Evolutionary conservation across 2,113 vertebrate genomes (phyloP).

Genomic region (Sitta europaea): DNA sequence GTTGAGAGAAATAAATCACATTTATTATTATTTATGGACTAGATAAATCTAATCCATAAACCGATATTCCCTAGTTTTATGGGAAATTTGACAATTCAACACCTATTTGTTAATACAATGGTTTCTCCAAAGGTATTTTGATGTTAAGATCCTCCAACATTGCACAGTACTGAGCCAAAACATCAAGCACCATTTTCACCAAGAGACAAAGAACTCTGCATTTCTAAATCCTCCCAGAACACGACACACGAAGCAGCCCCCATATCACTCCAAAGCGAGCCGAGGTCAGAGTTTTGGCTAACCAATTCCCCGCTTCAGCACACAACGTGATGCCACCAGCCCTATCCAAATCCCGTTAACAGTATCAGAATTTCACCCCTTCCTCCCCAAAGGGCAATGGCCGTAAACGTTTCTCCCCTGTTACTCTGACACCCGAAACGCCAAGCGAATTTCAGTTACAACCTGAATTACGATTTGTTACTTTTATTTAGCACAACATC

Average conservation of each 20-base stretch:
- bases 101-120: background rate
- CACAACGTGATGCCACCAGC: background rate
- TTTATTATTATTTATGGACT: too few relatives aligned
- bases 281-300: background rate
- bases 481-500: too few relatives aligned
- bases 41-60: background rate
- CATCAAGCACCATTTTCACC: background rate
- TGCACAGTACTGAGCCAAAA: background rate
- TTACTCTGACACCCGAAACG: rapidly evolving
- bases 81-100: background rate
- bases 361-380: rapidly evolving
- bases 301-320: background rate
- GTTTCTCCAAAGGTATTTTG: background rate
- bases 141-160: background rate
- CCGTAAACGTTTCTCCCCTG: background rate
- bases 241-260: background rate
- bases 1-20: background rate
- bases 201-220: background rate
- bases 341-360: rapidly evolving
- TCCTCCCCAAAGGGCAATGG: background rate
- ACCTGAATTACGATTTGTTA: background rate
- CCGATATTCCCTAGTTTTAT: background rate
- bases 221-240: background rate
- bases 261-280: background rate
- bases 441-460: too few relatives aligned